Evolutionary conservation across 1,140 invertebrate species (phyloP).

Genomic region (Mya arenaria): DNA sequence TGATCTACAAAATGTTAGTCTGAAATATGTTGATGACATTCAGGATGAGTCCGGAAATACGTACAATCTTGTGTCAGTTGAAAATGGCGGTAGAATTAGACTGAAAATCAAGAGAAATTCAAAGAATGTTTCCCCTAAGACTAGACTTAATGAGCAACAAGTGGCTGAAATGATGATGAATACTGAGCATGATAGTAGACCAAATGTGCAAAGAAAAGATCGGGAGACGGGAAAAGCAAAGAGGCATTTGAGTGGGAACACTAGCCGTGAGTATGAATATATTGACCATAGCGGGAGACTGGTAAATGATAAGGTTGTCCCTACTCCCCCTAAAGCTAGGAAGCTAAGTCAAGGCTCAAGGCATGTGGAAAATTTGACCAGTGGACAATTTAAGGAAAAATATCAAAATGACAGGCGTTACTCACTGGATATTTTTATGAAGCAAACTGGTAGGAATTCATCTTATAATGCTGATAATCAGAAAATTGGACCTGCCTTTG

Average conservation of each 20-base stretch:
- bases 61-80: neutral
- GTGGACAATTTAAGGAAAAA: neutral
- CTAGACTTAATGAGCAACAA: neutral
- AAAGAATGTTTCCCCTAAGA: neutral
- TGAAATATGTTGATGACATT: neutral
- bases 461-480: neutral
- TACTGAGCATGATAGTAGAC: neutral
- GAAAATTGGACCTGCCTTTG: neutral
- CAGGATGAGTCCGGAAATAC: neutral
- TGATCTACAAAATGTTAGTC: neutral
- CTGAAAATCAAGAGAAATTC: neutral
- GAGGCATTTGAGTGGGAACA: neutral
- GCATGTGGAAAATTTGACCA: neutral
- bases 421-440: neutral
- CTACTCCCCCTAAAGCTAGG: neutral
- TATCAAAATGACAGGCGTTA: neutral
- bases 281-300: neutral
- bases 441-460: neutral
- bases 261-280: neutral
- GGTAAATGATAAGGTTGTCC: neutral
- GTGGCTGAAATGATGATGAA: neutral
- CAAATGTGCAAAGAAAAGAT: neutral
- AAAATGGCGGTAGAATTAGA: neutral
- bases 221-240: neutral
- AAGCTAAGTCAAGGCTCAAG: neutral